Evolutionary conservation across 2,797 vertebrate species (phyloP).

Genomic region (Falco concolor): DNA sequence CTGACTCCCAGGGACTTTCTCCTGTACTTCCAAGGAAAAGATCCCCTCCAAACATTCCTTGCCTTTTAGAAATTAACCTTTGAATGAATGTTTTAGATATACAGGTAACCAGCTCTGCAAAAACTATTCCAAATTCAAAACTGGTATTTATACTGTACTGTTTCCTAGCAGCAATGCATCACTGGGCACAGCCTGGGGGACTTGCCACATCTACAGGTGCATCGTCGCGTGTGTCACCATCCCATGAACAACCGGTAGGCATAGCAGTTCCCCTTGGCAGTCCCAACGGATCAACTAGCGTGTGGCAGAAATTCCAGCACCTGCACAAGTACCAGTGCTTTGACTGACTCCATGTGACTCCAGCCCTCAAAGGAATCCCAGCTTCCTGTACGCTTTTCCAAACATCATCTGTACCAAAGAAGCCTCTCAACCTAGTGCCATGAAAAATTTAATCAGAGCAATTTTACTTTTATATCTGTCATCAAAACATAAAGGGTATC

Average conservation of each 20-base stretch:
- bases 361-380: neutral
- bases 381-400: neutral
- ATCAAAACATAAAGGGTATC: neutral
- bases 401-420: neutral
- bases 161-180: neutral
- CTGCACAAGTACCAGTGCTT: neutral
- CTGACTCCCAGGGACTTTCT: neutral
- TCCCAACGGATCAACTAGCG: neutral
- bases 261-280: neutral
- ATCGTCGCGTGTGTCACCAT: neutral
- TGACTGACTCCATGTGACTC: neutral
- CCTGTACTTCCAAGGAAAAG: neutral
- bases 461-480: neutral
- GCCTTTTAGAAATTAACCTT: neutral
- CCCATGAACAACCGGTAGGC: fast-evolving
- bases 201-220: neutral
- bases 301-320: neutral
- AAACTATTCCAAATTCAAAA: neutral
- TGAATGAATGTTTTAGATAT: neutral
- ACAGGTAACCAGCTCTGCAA: neutral
- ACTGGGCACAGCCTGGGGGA: neutral
- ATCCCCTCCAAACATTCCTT: neutral
- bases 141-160: neutral
- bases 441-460: neutral
- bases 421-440: neutral